Evolutionary conservation across 2,797 vertebrate genomes (phyloP).

Genomic region (Pristis pectinata): DNA sequence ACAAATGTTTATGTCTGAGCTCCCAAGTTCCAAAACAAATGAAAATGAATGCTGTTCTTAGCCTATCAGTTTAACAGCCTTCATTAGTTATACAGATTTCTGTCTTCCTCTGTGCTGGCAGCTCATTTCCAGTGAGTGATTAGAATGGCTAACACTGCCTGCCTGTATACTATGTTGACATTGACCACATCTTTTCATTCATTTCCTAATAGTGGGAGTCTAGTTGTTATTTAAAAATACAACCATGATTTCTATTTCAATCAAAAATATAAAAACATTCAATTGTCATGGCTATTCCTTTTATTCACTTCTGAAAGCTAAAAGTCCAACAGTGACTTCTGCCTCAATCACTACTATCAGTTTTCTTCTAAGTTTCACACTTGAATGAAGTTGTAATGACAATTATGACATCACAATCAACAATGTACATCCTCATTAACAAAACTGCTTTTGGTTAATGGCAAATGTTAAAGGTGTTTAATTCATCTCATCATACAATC

Average conservation of each 20-base stretch:
- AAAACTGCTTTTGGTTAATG: neutral
- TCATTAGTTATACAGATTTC: neutral
- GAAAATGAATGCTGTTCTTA: neutral
- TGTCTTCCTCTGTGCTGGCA: neutral
- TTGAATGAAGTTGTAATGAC: neutral
- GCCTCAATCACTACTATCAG: neutral
- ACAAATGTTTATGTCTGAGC: neutral
- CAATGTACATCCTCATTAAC: neutral
- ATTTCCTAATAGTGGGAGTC: neutral
- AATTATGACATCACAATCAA: neutral
- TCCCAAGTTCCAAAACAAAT: neutral
- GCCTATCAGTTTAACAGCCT: neutral
- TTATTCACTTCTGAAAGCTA: neutral
- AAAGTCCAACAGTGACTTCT: neutral
- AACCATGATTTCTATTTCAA: neutral
- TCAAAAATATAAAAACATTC: neutral
- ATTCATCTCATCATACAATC: neutral
- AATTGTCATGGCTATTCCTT: neutral
- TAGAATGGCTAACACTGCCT: neutral
- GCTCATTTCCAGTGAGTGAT: neutral
- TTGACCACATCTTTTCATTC: neutral
- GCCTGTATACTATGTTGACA: neutral
- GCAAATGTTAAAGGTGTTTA: neutral
- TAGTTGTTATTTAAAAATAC: constrained; percentile 2
- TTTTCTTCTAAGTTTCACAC: neutral